Base-by-base conservation (phyloP, 2,888 invertebrate species). In the Ecliptopera silaceata region DNA sequence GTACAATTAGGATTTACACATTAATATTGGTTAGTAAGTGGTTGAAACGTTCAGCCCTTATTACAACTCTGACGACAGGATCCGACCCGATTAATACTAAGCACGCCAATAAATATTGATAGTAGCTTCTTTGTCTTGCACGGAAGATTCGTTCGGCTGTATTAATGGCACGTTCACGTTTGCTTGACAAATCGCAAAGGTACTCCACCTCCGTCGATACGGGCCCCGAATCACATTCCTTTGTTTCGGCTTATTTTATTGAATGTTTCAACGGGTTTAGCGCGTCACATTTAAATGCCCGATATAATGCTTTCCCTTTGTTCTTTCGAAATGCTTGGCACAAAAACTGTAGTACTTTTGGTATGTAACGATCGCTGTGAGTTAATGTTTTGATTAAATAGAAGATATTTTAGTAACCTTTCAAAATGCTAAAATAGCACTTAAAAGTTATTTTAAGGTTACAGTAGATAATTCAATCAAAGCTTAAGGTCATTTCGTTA, bases 31-130 rank as follows among this genome's bases (percentile, higher is more conserved):
- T 12, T 15, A 36, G 15, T 15, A 2, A 1, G 12, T n/a, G 11
- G n/a, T 15, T 11, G 8, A 12, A 12, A 22, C 6, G 22, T 13
- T 4, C 13, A 22, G 1, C 17, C 18, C 20, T 1, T 41, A 38
- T 44, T 56, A 39, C 34, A 17, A 26, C 47, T 49, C 61, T 61
- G 63, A 15, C 76, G 77, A 66, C 81, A 79, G 83, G 82, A 86
- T 84, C 84, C 78, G 65, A 74, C 77, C 79, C 88, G 90, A 91
- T 91, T 91, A 91, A 88, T 90, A 88, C 84, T 87, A 89, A 90
- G 89, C 84, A 85, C 84, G 79, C 84, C 88, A 86, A 91, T 91
- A 90, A 90, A 91, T 91, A 90, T 87, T 83, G 88, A 86, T 83
- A 82, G 84, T 76, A 75, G 82, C 84, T 88, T 81, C 88, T 89